Percentiles rank a stretch among this genome's conserved stretches.
Evolutionary conservation across 1,140 invertebrate species (phyloP).

Genomic region (Drosophila grimshawi): DNA sequence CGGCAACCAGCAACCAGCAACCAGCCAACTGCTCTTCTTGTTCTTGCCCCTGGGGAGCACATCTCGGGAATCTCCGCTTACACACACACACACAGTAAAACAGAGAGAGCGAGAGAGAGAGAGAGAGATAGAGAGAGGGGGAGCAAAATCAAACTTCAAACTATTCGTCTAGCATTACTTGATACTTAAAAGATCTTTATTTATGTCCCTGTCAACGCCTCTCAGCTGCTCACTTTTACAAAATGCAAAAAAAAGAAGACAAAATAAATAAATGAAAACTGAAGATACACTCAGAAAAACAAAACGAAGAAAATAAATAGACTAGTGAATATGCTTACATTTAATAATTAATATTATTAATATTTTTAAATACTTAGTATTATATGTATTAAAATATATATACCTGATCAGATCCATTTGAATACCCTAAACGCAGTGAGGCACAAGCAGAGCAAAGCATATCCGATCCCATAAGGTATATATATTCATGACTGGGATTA

Average conservation of each 20-base stretch:
- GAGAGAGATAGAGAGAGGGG: not conserved
- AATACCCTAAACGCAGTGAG: too few species aligned
- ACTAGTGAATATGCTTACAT: not conserved
- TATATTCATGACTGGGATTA: too few species aligned
- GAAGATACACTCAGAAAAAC: not conserved
- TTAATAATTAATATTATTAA: not conserved
- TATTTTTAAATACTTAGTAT: too few species aligned
- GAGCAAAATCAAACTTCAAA: conserved; percentile 30
- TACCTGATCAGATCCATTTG: too few species aligned
- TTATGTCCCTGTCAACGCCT: conserved; percentile 63
- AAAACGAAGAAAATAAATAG: not conserved
- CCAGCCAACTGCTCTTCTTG: conserved; percentile 23
- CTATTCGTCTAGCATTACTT: conserved; percentile 63
- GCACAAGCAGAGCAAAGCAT: too few species aligned
- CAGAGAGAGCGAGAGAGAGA: not conserved
- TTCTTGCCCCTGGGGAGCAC: conserved; percentile 31
- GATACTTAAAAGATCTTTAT: conserved; percentile 58
- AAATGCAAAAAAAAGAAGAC: conserved; percentile 39
- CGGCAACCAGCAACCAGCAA: conserved; percentile 5
- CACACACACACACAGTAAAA: conserved; percentile 25
- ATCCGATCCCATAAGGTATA: too few species aligned
- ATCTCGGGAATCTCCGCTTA: conserved; percentile 42
- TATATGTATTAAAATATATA: too few species aligned
- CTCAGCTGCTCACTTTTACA: conserved; percentile 49
- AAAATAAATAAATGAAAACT: not conserved